A percentile compares a stretch with the other conserved stretches of the same genome.
Evolutionary conservation across 2,113 vertebrate genomes (phyloP).

Genomic region (Spea bombifrons): DNA sequence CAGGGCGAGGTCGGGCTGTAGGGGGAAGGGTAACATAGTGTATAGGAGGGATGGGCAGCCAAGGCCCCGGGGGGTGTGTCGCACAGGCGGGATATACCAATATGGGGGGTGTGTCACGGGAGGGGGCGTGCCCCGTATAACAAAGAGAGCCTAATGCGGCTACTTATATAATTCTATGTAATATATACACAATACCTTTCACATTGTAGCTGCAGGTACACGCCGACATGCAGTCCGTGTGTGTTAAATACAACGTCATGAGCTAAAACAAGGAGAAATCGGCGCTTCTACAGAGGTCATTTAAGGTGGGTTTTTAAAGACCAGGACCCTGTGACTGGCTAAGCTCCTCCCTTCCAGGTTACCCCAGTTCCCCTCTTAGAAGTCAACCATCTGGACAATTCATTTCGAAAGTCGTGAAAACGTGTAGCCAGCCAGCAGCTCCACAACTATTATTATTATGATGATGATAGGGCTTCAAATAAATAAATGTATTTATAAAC

Average conservation of each 20-base stretch:
- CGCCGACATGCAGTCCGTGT: too few species aligned
- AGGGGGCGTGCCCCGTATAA: constrained; percentile 25
- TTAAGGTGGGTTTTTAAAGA: constrained; percentile 7
- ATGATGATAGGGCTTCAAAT: too few species aligned
- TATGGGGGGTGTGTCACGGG: background rate
- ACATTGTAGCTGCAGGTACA: background rate
- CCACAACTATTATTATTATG: too few species aligned
- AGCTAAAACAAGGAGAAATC: background rate
- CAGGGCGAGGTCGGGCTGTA: constrained; percentile 59
- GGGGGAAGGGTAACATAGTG: constrained; percentile 31
- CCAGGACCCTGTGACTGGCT: background rate
- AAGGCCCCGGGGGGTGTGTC: background rate
- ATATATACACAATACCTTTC: background rate
- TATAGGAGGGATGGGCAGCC: constrained; percentile 44
- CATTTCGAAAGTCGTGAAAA: background rate
- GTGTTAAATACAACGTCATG: background rate
- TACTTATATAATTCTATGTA: background rate
- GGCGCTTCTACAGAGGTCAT: background rate
- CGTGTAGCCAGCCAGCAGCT: background rate
- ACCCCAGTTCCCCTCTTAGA: constrained; percentile 2
- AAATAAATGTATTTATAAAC: too few species aligned
- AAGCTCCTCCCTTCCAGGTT: background rate
- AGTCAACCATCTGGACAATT: background rate
- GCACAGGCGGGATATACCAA: background rate
- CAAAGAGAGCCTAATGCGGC: constrained; percentile 10